phyloP scores from a whole-genome alignment of 2,113 vertebrate genomes.

The Canis aureus region DNA sequence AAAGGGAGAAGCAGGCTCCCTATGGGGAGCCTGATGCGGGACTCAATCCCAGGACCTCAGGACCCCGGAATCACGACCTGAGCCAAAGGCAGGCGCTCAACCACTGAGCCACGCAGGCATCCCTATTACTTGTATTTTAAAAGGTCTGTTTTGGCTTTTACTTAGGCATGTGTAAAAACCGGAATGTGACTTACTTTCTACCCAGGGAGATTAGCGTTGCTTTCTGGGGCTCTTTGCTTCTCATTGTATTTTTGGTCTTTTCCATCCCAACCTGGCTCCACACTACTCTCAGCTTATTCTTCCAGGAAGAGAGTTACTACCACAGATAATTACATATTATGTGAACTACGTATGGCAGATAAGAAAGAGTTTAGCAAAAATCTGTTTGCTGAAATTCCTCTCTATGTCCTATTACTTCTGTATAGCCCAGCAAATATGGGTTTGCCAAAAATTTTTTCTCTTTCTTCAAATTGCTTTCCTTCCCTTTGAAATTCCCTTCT shows the following conservation, averaged over 20 bases:
- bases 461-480: neutral
- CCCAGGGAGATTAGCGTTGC: neutral
- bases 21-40: too few species aligned
- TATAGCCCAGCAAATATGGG: neutral
- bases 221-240: neutral
- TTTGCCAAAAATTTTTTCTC: neutral
- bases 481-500: neutral
- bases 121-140: slow-evolving; percentile 20
- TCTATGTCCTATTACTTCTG: neutral
- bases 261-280: neutral
- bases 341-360: neutral
- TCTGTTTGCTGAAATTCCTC: neutral
- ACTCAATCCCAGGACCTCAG: too few species aligned
- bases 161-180: neutral
- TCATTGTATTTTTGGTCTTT: neutral
- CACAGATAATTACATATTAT: neutral
- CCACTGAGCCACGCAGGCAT: too few species aligned
- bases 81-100: too few species aligned
- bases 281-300: neutral
- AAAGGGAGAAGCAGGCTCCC: too few species aligned
- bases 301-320: neutral
- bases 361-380: neutral
- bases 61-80: too few species aligned
- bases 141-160: neutral
- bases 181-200: neutral